Percentiles rank a stretch among this genome's conserved stretches.
phyloP scores from a whole-genome alignment of 2,888 invertebrate genomes.

The Melanostoma mellinum region DNA sequence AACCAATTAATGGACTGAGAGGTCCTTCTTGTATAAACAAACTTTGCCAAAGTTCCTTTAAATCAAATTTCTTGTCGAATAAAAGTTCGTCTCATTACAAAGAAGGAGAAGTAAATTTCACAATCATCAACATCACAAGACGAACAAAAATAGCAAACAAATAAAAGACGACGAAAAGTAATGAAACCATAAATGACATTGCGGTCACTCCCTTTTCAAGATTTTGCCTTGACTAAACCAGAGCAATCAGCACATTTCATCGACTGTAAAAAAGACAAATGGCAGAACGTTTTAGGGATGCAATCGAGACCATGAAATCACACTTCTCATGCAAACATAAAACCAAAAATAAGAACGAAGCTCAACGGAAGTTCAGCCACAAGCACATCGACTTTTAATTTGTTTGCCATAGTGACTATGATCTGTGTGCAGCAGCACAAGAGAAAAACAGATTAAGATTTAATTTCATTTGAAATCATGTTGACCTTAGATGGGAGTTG shows the following conservation, averaged over 20 bases:
- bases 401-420: not conserved
- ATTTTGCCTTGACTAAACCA: not conserved
- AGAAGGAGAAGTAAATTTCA: too few relatives aligned
- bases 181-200: not conserved
- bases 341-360: not conserved
- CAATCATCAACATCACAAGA: not conserved
- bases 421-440: not conserved
- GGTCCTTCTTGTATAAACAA: too few relatives aligned
- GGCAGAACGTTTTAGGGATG: not conserved
- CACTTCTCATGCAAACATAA: not conserved
- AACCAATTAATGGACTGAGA: too few relatives aligned
- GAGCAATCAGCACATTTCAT: not conserved
- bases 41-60: too few relatives aligned
- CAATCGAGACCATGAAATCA: not conserved
- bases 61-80: too few relatives aligned
- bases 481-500: not conserved
- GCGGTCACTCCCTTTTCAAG: not conserved
- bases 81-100: too few relatives aligned
- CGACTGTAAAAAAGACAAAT: not conserved
- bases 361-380: not conserved
- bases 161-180: too few relatives aligned
- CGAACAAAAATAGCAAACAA: too few relatives aligned
- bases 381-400: slow-evolving; percentile 10
- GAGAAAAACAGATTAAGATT: not conserved
- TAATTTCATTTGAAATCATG: not conserved